Evolutionary conservation across 2,113 vertebrate species (phyloP), one percentile per base, ranked within the genome.

Genomic region (Eulacestoma nigropectus): DNA sequence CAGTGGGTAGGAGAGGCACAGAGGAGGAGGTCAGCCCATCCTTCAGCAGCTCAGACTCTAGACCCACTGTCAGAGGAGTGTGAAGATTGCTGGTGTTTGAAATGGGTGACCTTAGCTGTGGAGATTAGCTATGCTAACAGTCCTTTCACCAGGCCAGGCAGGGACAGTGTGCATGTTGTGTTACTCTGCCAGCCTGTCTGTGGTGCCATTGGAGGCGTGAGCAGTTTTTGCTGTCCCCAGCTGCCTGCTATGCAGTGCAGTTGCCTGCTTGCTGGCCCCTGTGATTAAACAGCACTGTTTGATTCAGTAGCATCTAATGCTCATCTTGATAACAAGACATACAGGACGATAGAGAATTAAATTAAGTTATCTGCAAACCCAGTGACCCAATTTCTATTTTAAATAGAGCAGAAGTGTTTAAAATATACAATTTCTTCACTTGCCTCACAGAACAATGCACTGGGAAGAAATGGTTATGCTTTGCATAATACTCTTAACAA

Each of bases 311-410:
- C 42, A 46, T 80, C 13, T 81, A 74, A 68, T 33, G 33, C 50
- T 81, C 25, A 32, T 42, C 26, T 46, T 68, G 60, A 53, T 81
- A 87, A 42, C 25, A 68, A 64, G 62, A 62, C 14, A 26, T 49
- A 50, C 27, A 84, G 57, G 30, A 90, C 60, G 84, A 68, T 30
- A 60, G 76, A 89, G 73, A 81, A 92, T 84, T 27, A 86, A 72
- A 84, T 75, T 52, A 67, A 79, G 76, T 90, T 80, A 74, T 94
- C 73, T 95, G 64, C n/a, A 92, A 95, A 68, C 85, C 75, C 63
- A 70, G 44, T 95, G 85, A 96, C 82, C 89, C 67, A 94, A 39
- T 89, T 96, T 78, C 64, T 84, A 27, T 74, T 94, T 86, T 59
- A 86, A 92, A 70, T 49, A 74, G 64, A 89, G 17, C 10, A 80